Evolutionary conservation across 2,797 vertebrate genomes (phyloP), one percentile per base, ranked within the genome.

Genomic region (Sebastes taczanowskii): DNA sequence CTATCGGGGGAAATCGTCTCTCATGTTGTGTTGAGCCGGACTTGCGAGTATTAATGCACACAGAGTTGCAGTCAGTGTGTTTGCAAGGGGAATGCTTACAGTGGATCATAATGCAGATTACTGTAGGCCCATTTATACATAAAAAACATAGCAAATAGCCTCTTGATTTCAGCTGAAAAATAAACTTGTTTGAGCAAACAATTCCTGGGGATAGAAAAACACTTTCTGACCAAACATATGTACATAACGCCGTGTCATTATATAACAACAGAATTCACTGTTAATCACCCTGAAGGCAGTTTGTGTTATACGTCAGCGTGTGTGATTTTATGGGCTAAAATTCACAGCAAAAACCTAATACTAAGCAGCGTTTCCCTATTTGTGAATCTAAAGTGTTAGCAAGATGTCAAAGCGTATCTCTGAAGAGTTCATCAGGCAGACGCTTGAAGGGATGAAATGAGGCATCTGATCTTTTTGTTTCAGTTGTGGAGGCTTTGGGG

Each of bases 381-480:
- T 64, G 42, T 74, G 75, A 63, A 61, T 76, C 9, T 60, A 71
- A 80, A 83, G 25, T 42, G 49, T 75, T 71, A 71, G 55, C 63
- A 38, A 77, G 59, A 88, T 83, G 86, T 83, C 85, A 86, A 71
- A 80, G 75, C 49, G 30, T 74, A 55, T 89, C 82, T 87, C 80
- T 78, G 34, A 77, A 82, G 86, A 75, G 67, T 84, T 89, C 60
- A 81, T 78, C 82, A 81, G 75, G 62, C 78, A 68, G 62, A 65
- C 5, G 70, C 81, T 88, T 74, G 61, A 86, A 81, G 74, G 71
- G 81, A 85, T 87, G 86, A 89, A 89, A 85, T 80, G 79, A 87
- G 62, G 72, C 86, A 66, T 91, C 85, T 90, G 86, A 91, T 89
- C 76, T 86, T 87, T 91, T 81, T 82, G 79, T 91, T 88, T 88